Conservation (phyloP, 2,888 invertebrate genomes). For the Parasteatoda lunata region DNA sequence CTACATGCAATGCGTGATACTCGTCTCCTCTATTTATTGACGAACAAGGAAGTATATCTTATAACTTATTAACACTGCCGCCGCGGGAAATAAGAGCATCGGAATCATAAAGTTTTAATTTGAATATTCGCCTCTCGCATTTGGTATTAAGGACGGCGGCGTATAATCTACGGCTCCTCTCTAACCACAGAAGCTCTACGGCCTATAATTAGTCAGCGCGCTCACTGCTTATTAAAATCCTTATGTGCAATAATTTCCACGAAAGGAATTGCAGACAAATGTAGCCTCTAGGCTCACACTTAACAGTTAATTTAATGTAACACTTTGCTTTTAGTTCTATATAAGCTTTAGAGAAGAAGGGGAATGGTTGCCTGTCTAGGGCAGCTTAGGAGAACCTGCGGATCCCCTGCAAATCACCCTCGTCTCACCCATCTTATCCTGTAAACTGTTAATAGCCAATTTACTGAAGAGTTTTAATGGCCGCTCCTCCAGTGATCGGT, state of each 20-base stretch:
- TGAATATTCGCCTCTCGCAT: conserved; percentile 33
- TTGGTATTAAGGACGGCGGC: conserved; percentile 17
- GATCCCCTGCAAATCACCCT: background rate
- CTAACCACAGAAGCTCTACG: conserved; percentile 16
- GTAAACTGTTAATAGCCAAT: conserved; percentile 60
- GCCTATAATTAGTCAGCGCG: conserved; percentile 30
- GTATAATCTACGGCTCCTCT: conserved; percentile 15
- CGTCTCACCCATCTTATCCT: conserved; percentile 1
- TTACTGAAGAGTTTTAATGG: conserved; percentile 61
- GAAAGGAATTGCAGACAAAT: conserved; percentile 34
- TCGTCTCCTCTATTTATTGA: conserved; percentile 14
- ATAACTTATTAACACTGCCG: conserved; percentile 53
- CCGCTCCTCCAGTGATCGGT: conserved; percentile 45
- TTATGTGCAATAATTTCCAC: conserved; percentile 37
- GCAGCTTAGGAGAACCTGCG: conserved; percentile 10
- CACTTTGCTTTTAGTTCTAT: conserved; percentile 31
- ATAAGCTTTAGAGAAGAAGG: conserved; percentile 11
- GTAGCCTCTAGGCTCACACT: conserved; percentile 19
- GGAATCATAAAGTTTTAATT: conserved; percentile 62
- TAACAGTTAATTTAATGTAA: conserved; percentile 61
- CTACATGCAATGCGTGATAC: conserved; percentile 1
- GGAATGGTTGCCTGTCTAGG: conserved; percentile 13
- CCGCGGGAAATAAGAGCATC: conserved; percentile 51
- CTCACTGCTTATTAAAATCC: conserved; percentile 51
- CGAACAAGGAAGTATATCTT: conserved; percentile 14